phyloP scores from a whole-genome alignment of 1,140 invertebrate species.

The Plectrocnemia conspersa region DNA sequence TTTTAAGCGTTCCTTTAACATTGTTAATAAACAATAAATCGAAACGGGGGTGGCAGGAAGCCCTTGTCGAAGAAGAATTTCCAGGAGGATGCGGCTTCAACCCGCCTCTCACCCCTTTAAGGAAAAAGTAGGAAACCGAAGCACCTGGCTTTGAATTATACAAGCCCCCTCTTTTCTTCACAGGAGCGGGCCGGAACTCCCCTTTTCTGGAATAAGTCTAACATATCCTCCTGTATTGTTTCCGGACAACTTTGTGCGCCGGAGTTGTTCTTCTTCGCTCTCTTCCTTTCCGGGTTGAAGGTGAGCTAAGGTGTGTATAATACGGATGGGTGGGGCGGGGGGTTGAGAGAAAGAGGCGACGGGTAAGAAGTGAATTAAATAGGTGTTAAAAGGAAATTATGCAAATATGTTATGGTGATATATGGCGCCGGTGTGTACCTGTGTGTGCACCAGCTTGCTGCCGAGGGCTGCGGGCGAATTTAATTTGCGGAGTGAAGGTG shows the following conservation, averaged over 20 bases:
- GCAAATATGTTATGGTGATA: conserved; percentile 32
- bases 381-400: conserved; percentile 36
- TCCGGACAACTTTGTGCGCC: conserved; percentile 27
- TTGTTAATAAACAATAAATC: conserved; percentile 37
- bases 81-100: conserved; percentile 21
- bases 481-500: conserved; percentile 15
- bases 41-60: conserved; percentile 16
- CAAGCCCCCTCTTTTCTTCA: conserved; percentile 12
- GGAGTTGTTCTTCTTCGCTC: conserved; percentile 33
- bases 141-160: conserved; percentile 36
- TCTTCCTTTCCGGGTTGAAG: not conserved
- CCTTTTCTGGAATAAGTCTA: conserved; percentile 23
- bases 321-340: not conserved
- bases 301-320: too few relatives aligned
- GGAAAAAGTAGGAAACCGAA: conserved; percentile 34
- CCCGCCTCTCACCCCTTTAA: too few relatives aligned
- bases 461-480: conserved; percentile 1
- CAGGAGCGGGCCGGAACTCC: conserved; percentile 10
- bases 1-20: conserved; percentile 35
- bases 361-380: conserved; percentile 29
- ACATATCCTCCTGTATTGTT: conserved; percentile 34
- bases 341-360: not conserved
- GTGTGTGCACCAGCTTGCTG: conserved; percentile 10
- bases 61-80: conserved; percentile 20
- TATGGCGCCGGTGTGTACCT: conserved; percentile 17